Base-by-base conservation (phyloP, 1,140 invertebrate species). In the Heliconius hermathena region DNA sequence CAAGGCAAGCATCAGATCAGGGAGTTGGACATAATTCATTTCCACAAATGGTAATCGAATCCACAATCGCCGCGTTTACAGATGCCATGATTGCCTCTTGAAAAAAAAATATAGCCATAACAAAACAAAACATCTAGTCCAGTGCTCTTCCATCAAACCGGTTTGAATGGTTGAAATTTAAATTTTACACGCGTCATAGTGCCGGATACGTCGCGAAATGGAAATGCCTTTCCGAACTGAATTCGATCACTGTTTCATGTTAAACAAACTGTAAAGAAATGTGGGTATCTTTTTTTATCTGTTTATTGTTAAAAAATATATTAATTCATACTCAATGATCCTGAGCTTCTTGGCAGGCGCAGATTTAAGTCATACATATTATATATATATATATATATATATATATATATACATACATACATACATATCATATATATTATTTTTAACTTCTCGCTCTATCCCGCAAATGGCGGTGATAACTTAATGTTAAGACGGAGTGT, bases 91-190 rank as follows among this genome's bases (percentile, higher is more conserved):
- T 20, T 6, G 18, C 49, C 49, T 52, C 49, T 52, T 52, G 6
- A 52, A 52, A 52, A 57, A 60, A 26, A 60, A 22, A 60, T 26
- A n/a, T 2, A 3, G 26, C 11, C 4, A 22, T 16, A 13, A 66
- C 22, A 66, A 66, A 66, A 66, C n/a, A 57, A 57, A 57, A n/a
- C 54, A 52, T 57, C 57, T 4, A 60, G n/a, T 60, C n/a, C n/a
- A 66, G 60, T 13, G 13, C 60, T 66, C 60, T 13, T 66, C 60
- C 26, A 29, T 66, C 60, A 66, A 66, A 66, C 74, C 20, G 36
- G 18, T 70, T 38, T 66, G 74, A 66, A 76, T 29, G 57, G 54
- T 76, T 74, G 60, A 76, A 76, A 76, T 76, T 76, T 60, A 66
- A 76, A 76, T 76, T 76, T 76, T 41, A 66, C 74, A 76, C 60